Base-by-base conservation (phyloP, 2,888 invertebrate genomes). In the Clanis bilineata region DNA sequence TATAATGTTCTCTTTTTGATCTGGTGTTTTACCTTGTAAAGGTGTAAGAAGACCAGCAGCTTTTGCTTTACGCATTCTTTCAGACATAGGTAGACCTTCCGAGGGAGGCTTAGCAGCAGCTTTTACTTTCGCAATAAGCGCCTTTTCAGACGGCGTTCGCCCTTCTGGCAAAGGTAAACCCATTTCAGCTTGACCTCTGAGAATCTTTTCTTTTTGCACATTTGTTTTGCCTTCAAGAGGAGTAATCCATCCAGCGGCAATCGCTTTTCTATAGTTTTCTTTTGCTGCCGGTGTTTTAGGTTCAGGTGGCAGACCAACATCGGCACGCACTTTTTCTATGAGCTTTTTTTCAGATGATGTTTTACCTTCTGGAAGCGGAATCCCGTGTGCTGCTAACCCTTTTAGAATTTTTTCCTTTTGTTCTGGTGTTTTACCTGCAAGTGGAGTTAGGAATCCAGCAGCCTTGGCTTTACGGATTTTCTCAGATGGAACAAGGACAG, bases 181-280 rank as follows among this genome's bases (percentile, higher is more conserved):
- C 39, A 68, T 57, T 23, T 72, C 64, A 6, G 65, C 68, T 60
- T 72, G 68, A 15, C 62, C 63, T 62, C 57, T 61, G 63, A 22
- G 51, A 41, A 73, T 69, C 59, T 68, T 69, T 64, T 76, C 71
- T 62, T 80, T 79, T 60, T 73, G 64, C 6, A 58, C 58, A 0
- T 45, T 54, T n/a, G 71, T 58, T 64, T 77, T 80, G 0, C 77
- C 80, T 64, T 74, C 71, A 41, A 76, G 51, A 1, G 78, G 76
- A 2, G 66, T 66, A 10, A 77, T 62, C 7, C 73, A 36, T 4
- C 75, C 73, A n/a, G 65, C 68, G 6, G 69, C 67, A 25, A 65
- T 7, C 10, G 70, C 77, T 63, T 69, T 69, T 2, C 64, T 43
- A 54, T 66, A 67, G 63, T 68, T 64, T 22, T 61, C 36, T 61